Base-by-base conservation (phyloP, 2,797 vertebrate species). In the Galaxias olidus region DNA sequence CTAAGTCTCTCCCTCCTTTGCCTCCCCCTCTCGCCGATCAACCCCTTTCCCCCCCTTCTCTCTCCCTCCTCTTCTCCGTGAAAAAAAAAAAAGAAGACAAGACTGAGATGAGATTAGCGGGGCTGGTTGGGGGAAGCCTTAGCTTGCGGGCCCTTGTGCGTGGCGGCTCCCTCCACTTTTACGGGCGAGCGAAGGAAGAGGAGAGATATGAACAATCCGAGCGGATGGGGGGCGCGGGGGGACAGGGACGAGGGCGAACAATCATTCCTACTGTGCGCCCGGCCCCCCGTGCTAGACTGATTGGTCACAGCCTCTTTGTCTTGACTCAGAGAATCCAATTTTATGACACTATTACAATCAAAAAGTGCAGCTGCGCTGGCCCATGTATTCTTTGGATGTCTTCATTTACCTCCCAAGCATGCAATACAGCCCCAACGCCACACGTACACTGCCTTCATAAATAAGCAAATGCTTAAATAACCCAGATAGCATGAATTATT, bases 401-500 rank as follows among this genome's bases (percentile, higher is more conserved):
- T 88, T 86, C 82, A 88, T 91, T 84, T 81, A 81, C 84, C 85
- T 78, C 63, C 73, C 72, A 66, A 62, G 49, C 74, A 72, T 72
- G 56, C 65, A 76, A 75, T 66, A 62, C 51, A 14, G 75, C 80
- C 76, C 77, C 59, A 64, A 52, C 69, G 52, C 75, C 75, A 73
- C 75, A 70, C 69, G 68, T 51, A 75, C 74, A 75, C 62, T 56
- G 72, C 69, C 82, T 84, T 88, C 85, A 83, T 87, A 86, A 90
- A 90, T 89, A 89, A 89, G 78, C 78, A 74, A 86, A 79, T 81
- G 82, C 86, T 90, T 86, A 90, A 90, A 90, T 90, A 90, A 87
- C 79, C 60, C 77, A 83, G 84, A 84, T 81, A 75, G 58, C 68
- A 88, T 91, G 88, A 89, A 91, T 91, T 84, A 92, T 91, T 91